Base-by-base conservation (phyloP, 23 tunicate species). In the Styela clava region DNA sequence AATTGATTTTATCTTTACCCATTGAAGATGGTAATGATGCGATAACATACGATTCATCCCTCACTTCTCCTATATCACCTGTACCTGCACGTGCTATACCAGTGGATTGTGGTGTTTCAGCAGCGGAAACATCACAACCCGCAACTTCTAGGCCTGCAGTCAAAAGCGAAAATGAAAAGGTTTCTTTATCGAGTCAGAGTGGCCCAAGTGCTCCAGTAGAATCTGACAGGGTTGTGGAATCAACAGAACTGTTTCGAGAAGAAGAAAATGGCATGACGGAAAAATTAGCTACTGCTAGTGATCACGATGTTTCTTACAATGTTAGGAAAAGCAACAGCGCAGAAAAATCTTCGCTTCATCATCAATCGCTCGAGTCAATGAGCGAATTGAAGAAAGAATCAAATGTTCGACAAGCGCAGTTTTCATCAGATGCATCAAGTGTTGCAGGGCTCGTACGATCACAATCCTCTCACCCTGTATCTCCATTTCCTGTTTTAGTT, bases 71-170 rank as follows among this genome's bases (percentile, higher is more conserved):
- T 2, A 34, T 28, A 3, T 31, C 74, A 9, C 34, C 64, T 18
- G 34, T 31, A 7, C 78, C 76, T 30, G 61, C 85, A 23, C 85
- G 68, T 23, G 89, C 95, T 29, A 78, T 78, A n/a, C 89, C 89
- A 21, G 78, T 85, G 7, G 79, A 89, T 32, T 89, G 89, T 68
- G 65, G 82, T 24, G 61, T 73, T 52, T 68, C 68, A 2, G 74
- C 89, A 1, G 63, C 87, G 3, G 56, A 12, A 44, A 7, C 56
- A 44, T 12, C 12, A 12, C n/a, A 31, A 79, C 20, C 79, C 83
- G 21, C 35, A 34, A 26, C 77, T 3, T 3, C 34, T 30, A 71
- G 29, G 77, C 35, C 77, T 3, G 77, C 23, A 7, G 32, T 12
- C 7, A 7, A 7, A 12, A 12, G 56, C 12, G 56, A 12, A 44